phyloP scores from a whole-genome alignment of 2,888 invertebrate species.

The Punctoribates punctum region DNA sequence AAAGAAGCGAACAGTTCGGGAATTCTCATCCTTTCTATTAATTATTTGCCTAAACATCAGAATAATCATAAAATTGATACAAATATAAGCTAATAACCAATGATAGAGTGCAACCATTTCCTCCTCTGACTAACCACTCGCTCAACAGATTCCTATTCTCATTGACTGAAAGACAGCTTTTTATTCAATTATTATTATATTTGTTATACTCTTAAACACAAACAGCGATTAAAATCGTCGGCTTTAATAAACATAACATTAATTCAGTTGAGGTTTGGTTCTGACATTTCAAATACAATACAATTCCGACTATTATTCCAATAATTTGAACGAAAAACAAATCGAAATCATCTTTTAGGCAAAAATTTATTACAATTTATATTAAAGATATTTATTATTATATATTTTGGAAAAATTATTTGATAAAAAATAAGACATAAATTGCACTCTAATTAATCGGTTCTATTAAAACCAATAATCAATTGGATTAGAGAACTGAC shows the following conservation, averaged over 20 bases:
- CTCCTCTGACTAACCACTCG: too few species aligned
- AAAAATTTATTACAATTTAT: not conserved
- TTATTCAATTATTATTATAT: too few species aligned
- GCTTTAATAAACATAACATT: slow-evolving; percentile 1
- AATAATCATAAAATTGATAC: too few species aligned
- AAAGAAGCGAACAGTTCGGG: too few species aligned
- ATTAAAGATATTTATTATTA: not conserved
- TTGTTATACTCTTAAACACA: too few species aligned
- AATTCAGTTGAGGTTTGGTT: not conserved
- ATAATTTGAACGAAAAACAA: not conserved
- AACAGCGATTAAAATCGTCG: not conserved
- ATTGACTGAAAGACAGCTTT: too few species aligned
- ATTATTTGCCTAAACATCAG: too few species aligned
- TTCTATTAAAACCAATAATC: not conserved
- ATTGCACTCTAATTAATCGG: not conserved
- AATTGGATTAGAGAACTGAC: not conserved
- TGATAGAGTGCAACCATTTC: too few species aligned
- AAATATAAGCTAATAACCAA: too few species aligned
- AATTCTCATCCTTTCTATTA: too few species aligned
- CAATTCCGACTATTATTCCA: slow-evolving; percentile 18
- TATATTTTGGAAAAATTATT: not conserved
- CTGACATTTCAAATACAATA: not conserved
- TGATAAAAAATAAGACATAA: not conserved
- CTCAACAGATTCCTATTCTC: too few species aligned
- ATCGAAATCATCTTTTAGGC: not conserved